Percentiles rank a stretch among this genome's conserved stretches.
Evolutionary conservation across 2,888 invertebrate genomes (phyloP).

Genomic region (Thereva unica): DNA sequence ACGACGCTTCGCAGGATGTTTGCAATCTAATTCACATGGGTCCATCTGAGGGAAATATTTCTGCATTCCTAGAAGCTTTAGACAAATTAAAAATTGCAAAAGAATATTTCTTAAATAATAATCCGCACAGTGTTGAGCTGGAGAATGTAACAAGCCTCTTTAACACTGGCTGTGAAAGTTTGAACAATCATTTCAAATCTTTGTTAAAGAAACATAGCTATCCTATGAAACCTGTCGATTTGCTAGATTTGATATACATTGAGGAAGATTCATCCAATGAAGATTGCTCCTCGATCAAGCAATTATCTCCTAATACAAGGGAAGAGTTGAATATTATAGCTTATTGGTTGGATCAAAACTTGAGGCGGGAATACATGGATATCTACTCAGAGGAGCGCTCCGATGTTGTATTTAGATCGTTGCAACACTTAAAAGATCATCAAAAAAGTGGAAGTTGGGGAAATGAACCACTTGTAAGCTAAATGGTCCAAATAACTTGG

Average conservation of each 20-base stretch:
- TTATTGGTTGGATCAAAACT: conserved; percentile 81
- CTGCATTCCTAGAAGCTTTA: conserved; percentile 71
- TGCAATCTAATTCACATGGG: conserved; percentile 85
- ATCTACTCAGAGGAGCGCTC: conserved; percentile 77
- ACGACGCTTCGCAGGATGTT: conserved; percentile 91
- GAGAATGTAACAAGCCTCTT: conserved; percentile 83
- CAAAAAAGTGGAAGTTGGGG: conserved; percentile 78
- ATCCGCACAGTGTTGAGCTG: conserved; percentile 89
- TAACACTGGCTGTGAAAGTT: conserved; percentile 79
- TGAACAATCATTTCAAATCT: conserved; percentile 88
- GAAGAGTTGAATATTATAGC: conserved; percentile 78
- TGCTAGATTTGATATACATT: conserved; percentile 83
- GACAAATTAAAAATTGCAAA: conserved; percentile 84
- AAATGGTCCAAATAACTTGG: not conserved
- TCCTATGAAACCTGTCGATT: conserved; percentile 82
- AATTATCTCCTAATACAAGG: conserved; percentile 71
- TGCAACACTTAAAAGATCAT: conserved; percentile 78
- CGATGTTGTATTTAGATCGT: conserved; percentile 73
- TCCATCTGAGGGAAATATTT: conserved; percentile 69
- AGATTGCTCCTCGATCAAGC: conserved; percentile 67
- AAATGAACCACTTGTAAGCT: conserved; percentile 69
- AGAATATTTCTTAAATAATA: conserved; percentile 89
- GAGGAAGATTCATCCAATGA: conserved; percentile 75
- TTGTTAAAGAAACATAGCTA: conserved; percentile 83
- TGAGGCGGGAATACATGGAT: conserved; percentile 72